These are phyloP conservation scores for Embidobia sp. DNA, from an alignment of 2,888 invertebrate species.

Conservation along the genomic window DNA sequence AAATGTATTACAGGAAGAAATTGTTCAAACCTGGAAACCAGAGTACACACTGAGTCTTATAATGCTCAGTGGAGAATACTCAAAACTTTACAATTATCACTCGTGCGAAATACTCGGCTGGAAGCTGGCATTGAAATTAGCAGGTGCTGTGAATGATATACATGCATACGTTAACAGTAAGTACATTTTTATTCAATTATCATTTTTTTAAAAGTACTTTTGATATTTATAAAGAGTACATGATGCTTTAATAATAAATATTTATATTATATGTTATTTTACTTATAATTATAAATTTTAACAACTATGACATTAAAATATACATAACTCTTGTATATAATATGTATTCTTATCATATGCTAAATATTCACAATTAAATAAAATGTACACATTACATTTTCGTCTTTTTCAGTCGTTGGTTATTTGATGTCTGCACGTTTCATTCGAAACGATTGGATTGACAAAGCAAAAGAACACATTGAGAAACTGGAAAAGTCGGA, in stretches of 20 bases:
- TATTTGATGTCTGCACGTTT: conserved; percentile 71
- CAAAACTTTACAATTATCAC: conserved; percentile 73
- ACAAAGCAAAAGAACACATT: conserved; percentile 64
- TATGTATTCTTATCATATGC: too few species aligned
- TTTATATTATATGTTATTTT: too few species aligned
- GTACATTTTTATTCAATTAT: not conserved
- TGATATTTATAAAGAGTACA: too few species aligned
- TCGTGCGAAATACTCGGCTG: conserved; percentile 73
- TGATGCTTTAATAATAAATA: too few species aligned
- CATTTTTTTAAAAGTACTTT: too few species aligned
- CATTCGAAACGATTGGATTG: conserved; percentile 74
- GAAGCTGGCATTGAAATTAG: conserved; percentile 74
- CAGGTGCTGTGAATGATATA: conserved; percentile 68
- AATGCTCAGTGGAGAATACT: conserved; percentile 76
- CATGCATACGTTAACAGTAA: conserved; percentile 72
- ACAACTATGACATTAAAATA: too few species aligned
- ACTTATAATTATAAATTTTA: too few species aligned
- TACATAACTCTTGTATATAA: too few species aligned
- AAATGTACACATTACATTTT: too few species aligned
- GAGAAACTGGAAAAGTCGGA: conserved; percentile 59
- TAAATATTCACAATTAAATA: too few species aligned
- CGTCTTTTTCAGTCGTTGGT: conserved; percentile 69
- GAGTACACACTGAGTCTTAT: conserved; percentile 68
- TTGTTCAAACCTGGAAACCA: conserved; percentile 68
- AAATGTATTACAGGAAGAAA: conserved; percentile 67